Percentiles rank a stretch among this genome's conserved stretches.
Conservation (phyloP, 2,113 vertebrate genomes). For the Platycercus adscitus region DNA sequence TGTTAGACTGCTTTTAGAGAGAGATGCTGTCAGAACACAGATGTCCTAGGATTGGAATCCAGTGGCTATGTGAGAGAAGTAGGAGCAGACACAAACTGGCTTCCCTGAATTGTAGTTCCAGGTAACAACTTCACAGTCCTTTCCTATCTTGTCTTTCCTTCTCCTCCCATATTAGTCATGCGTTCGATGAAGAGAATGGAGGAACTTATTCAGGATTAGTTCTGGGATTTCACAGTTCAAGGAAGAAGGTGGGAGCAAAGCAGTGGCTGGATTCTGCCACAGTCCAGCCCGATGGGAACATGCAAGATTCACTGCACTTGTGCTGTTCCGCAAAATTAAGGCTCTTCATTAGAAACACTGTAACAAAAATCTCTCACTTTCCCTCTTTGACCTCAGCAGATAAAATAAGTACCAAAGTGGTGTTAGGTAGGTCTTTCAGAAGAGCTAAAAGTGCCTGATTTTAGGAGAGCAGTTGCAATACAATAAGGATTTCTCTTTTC, state of each 20-base stretch:
- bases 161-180: neutral
- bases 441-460: neutral
- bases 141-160: neutral
- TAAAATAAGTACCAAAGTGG: neutral
- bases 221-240: neutral
- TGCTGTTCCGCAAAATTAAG: neutral
- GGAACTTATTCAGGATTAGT: neutral
- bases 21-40: neutral
- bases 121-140: neutral
- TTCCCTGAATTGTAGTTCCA: neutral
- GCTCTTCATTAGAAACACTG: neutral
- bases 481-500: neutral
- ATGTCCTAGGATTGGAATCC: neutral
- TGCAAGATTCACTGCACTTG: neutral
- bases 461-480: neutral
- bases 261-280: neutral
- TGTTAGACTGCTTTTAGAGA: neutral
- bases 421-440: neutral
- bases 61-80: rapidly evolving
- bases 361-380: neutral
- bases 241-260: neutral
- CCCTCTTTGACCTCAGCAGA: neutral
- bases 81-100: neutral
- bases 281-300: neutral
- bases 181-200: neutral